Evolutionary conservation across 2,797 vertebrate species (phyloP).

Genomic region (Helicolenus hilgendorfi): DNA sequence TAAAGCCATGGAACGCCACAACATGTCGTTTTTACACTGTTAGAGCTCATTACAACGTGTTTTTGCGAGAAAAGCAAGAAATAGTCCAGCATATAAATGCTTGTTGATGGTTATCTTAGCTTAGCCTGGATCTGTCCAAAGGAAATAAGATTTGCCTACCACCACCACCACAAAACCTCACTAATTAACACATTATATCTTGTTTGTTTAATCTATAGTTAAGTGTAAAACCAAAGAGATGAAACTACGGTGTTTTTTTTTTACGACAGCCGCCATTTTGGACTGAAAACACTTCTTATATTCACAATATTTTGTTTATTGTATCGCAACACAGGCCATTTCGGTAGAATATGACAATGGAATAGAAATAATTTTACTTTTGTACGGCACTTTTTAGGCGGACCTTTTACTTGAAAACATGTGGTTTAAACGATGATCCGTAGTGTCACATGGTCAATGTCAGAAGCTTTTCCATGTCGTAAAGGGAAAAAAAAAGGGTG

Average conservation of each 20-base stretch:
- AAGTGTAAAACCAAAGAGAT: too few species aligned
- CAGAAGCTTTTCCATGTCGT: not conserved
- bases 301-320: not conserved
- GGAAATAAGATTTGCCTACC: too few species aligned
- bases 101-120: too few species aligned
- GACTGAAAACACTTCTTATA: too few species aligned
- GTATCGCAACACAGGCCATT: too few species aligned
- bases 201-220: too few species aligned
- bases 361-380: too few species aligned
- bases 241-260: too few species aligned
- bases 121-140: not conserved
- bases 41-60: not conserved
- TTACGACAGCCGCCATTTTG: too few species aligned
- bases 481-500: not conserved
- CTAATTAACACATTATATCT: not conserved
- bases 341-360: too few species aligned
- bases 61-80: not conserved
- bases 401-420: not conserved
- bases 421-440: conserved; percentile 15
- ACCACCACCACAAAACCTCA: not conserved
- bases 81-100: not conserved
- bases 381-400: too few species aligned
- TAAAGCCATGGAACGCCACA: not conserved
- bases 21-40: not conserved
- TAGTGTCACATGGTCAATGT: not conserved